Evolutionary conservation across 2,113 vertebrate genomes (phyloP).

Genomic region (Lanius ludovicianus): DNA sequence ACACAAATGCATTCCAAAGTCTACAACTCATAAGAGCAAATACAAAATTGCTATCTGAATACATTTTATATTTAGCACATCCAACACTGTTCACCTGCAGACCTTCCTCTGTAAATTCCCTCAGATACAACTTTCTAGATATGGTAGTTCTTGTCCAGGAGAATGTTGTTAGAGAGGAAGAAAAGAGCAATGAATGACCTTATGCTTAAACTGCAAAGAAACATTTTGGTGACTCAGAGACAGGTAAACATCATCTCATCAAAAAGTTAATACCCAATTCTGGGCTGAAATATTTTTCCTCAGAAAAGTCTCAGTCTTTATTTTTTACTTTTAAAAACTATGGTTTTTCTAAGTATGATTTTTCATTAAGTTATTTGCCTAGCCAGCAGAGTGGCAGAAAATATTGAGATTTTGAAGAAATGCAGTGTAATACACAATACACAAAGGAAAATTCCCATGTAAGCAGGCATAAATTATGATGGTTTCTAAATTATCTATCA

Average conservation of each 20-base stretch:
- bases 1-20: not conserved
- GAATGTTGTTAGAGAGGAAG: not conserved
- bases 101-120: not conserved
- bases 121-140: not conserved
- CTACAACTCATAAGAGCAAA: not conserved
- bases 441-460: not conserved
- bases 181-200: not conserved
- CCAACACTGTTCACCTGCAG: not conserved
- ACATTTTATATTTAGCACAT: not conserved
- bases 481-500: slow-evolving; percentile 11
- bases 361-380: not conserved
- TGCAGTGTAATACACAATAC: not conserved
- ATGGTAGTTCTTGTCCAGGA: not conserved
- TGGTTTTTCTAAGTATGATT: not conserved
- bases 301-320: not conserved
- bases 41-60: not conserved
- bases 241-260: not conserved
- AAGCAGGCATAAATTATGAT: not conserved
- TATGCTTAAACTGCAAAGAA: not conserved
- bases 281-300: not conserved
- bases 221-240: not conserved
- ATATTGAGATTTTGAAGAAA: not conserved
- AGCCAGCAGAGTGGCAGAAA: not conserved
- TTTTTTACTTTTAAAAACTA: not conserved
- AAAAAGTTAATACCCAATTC: not conserved